A percentile compares a stretch with the other conserved stretches of the same genome.
These are phyloP conservation scores for Neopelma chrysocephalum DNA, from an alignment of 2,797 vertebrate species.

Conservation along the genomic window DNA sequence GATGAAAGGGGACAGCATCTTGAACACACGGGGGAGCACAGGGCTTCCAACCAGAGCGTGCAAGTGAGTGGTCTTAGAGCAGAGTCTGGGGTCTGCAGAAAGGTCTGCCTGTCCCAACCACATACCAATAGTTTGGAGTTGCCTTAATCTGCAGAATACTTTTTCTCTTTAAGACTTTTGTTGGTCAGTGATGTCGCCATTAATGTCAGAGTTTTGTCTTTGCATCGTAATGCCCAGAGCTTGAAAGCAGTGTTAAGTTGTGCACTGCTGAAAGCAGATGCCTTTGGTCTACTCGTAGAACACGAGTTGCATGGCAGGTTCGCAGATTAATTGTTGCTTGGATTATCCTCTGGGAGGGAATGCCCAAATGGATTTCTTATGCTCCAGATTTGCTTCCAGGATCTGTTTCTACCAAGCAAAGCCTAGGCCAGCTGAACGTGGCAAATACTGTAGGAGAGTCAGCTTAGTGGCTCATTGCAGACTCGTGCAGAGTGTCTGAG, in stretches of 20 bases:
- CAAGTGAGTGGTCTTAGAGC: background rate
- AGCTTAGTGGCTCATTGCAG: background rate
- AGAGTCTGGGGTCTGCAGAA: background rate
- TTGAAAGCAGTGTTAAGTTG: background rate
- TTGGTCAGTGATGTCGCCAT: fast-evolving
- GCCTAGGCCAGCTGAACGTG: background rate
- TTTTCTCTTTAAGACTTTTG: background rate
- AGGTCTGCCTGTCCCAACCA: background rate
- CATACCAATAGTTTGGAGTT: background rate
- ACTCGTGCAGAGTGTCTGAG: background rate
- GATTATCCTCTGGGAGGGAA: too few species aligned
- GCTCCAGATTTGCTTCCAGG: background rate
- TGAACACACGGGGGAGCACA: fast-evolving
- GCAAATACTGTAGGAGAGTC: background rate
- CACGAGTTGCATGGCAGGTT: background rate
- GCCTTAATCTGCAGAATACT: background rate
- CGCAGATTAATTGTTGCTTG: background rate
- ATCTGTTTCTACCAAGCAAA: background rate
- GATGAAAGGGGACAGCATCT: background rate
- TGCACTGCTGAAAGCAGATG: background rate
- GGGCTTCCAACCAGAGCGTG: background rate
- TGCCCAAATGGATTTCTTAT: background rate
- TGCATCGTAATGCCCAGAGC: background rate
- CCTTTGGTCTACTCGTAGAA: background rate
- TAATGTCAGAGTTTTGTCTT: background rate